Conservation (phyloP, 2,888 invertebrate genomes). For the Mylabris sibirica region DNA sequence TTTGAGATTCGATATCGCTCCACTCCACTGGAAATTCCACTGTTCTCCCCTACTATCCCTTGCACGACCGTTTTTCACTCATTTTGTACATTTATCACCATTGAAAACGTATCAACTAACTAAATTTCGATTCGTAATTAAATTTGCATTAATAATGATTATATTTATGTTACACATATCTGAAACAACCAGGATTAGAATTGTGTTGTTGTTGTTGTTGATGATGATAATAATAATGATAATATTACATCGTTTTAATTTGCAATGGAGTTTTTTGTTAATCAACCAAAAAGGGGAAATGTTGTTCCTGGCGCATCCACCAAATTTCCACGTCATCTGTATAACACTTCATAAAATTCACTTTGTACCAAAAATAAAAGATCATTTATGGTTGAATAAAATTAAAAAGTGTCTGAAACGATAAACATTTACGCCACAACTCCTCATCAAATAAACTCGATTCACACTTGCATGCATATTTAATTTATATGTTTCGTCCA, state of each 20-base stretch:
- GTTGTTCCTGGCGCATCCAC: constrained; percentile 12
- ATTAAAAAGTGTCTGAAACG: not conserved
- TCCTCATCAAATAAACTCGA: not conserved
- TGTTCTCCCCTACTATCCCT: not conserved
- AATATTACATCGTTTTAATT: not conserved
- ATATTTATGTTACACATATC: not conserved
- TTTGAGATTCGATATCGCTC: not conserved
- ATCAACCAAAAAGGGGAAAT: not conserved
- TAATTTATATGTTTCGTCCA: constrained; percentile 32
- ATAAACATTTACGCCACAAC: not conserved
- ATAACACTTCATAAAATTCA: not conserved
- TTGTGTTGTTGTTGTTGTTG: not conserved
- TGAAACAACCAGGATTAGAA: not conserved
- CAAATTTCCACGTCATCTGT: not conserved
- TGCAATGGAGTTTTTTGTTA: not conserved
- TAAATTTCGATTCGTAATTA: not conserved
- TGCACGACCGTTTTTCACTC: not conserved
- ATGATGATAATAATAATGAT: not conserved
- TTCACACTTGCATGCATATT: constrained; percentile 26
- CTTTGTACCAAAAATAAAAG: not conserved
- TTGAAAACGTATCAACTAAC: constrained; percentile 1
- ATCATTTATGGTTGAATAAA: not conserved
- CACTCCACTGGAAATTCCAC: not conserved
- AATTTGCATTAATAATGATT: not conserved
- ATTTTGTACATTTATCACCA: not conserved